Conservation (phyloP, 2,888 invertebrate genomes). For the Charanyca ferruginea region DNA sequence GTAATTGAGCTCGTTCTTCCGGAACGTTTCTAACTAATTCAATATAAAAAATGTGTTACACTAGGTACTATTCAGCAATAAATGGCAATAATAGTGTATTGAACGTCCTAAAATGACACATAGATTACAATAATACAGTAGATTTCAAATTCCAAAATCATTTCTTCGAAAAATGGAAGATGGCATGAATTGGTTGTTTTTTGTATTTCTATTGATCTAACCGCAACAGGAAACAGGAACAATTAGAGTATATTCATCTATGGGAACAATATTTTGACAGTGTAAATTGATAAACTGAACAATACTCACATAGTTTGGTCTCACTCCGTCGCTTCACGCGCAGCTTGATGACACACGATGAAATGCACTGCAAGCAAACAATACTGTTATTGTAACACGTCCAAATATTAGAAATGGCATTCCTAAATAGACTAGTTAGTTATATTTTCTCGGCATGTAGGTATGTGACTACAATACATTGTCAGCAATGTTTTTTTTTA, state of each 20-base stretch:
- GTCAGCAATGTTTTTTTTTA: not conserved
- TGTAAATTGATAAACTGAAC: not conserved
- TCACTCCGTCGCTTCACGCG: conserved; percentile 97
- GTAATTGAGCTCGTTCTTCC: no score
- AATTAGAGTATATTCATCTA: no score
- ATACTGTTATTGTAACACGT: conserved; percentile 7
- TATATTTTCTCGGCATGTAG: not conserved
- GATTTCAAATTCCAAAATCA: no score
- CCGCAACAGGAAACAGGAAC: not conserved
- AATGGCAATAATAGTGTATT: no score
- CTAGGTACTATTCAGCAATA: no score
- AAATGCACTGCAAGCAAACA: conserved; percentile 96
- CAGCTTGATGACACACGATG: conserved; percentile 98
- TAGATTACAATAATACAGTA: no score
- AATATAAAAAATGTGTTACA: no score
- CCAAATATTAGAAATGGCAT: conserved; percentile 17
- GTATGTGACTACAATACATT: not conserved
- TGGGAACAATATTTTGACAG: not conserved
- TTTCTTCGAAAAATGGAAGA: no score
- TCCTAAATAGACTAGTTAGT: not conserved
- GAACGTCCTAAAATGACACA: no score
- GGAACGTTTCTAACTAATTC: no score
- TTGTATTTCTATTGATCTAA: conserved; percentile 18
- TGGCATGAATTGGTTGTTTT: no score
- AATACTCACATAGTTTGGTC: conserved; percentile 95